Base-by-base conservation (phyloP, 2,113 vertebrate species). In the Phaethornis superciliosus region DNA sequence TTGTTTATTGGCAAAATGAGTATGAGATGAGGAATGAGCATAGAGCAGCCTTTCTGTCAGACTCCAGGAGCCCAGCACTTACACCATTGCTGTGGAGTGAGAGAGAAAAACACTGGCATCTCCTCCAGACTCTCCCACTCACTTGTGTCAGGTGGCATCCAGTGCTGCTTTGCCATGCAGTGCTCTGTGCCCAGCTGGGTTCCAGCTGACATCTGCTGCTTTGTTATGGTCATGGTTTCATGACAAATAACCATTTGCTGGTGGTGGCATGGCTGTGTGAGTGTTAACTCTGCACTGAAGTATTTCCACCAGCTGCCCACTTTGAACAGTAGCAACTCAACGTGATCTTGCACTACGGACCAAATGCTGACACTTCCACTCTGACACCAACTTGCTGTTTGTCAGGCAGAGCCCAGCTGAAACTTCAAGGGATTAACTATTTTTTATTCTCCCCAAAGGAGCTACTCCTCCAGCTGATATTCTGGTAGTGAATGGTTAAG, bases 311-410 rank as follows among this genome's bases (percentile, higher is more conserved):
- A 13, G 69, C 35, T 75, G 75, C 69, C 81, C 56, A 72, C 79
- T 95, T 47, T 82, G 55, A 89, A 68, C n/a, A 47, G 91, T 32
- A 94, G 95, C 60, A 69, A 88, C 49, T 74, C 91, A 88, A 24
- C 88, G 90, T 46, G 92, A 94, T 94, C 62, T 77, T 7, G 6
- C 11, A 35, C 91, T 95, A 72, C 0, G 81, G 96, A 97, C 93
- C 85, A 97, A 96, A 92, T 58, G 94, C 91, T 97, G 81, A 94
- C 96, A 78, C 95, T 95, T 92, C 91, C 89, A 54, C 78, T 87
- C 82, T n/a, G 75, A 82, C 91, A 82, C 81, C 78, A 89, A 26
- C 71, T 75, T 35, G 21, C 72, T 71, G 40, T 96, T 62, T 94
- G 92, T 65, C 80, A 88, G 75, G 67, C 59, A 92, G 60, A 88